Conservation (phyloP, 1,140 invertebrate genomes). For the Macrotrachela quadricornifera region DNA sequence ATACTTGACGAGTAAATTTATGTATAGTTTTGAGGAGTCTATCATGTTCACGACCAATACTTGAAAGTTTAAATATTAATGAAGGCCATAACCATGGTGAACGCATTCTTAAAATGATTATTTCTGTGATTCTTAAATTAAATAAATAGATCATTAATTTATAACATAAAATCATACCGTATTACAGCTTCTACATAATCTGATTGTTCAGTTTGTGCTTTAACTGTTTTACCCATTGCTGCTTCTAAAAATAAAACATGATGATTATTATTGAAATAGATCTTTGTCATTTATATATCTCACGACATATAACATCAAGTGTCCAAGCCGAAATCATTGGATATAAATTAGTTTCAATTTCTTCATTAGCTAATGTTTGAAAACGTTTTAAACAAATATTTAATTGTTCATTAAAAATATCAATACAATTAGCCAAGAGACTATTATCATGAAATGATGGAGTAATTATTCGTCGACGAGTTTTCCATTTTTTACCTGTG, state of each 20-base stretch:
- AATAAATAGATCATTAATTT: background rate
- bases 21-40: conserved; percentile 56
- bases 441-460: conserved; percentile 63
- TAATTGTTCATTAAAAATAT: conserved; percentile 55
- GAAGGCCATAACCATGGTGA: conserved; percentile 59
- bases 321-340: conserved; percentile 58
- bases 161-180: conserved; percentile 23
- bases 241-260: conserved; percentile 38
- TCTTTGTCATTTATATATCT: too few relatives aligned
- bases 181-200: conserved; percentile 53
- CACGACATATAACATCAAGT: conserved; percentile 65
- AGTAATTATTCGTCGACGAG: conserved; percentile 61
- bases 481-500: conserved; percentile 52
- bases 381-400: conserved; percentile 42
- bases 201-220: conserved; percentile 44
- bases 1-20: conserved; percentile 53
- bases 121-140: conserved; percentile 24
- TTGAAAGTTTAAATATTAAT: conserved; percentile 52
- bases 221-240: conserved; percentile 53
- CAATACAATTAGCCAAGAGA: conserved; percentile 60
- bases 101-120: conserved; percentile 43
- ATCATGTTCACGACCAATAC: conserved; percentile 50
- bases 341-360: conserved; percentile 32
- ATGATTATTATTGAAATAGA: background rate
- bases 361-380: conserved; percentile 16